Conservation (phyloP, 2,888 invertebrate genomes). For the Matsumyia berberina region DNA sequence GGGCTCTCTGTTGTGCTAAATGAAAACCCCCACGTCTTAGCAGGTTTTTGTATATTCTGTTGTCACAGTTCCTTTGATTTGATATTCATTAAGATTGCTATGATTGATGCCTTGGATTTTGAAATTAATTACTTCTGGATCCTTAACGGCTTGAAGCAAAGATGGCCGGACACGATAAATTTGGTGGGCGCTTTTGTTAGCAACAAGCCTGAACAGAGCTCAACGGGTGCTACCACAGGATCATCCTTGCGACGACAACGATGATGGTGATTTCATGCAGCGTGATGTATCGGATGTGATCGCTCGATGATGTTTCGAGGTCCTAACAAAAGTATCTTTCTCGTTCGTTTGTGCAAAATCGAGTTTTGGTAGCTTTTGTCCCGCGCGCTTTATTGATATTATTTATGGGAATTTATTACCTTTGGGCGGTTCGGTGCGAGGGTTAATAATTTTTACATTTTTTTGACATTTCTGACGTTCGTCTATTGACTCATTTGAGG, state of each 20-base stretch:
- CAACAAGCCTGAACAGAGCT: background rate
- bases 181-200: slow-evolving; percentile 45
- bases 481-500: slow-evolving; percentile 58
- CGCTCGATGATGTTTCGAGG: slow-evolving; percentile 69
- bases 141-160: slow-evolving; percentile 42
- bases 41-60: slow-evolving; percentile 28
- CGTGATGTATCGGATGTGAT: slow-evolving; percentile 72
- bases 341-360: slow-evolving; percentile 40
- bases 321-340: slow-evolving; percentile 67
- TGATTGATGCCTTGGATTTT: slow-evolving; percentile 68
- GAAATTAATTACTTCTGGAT: slow-evolving; percentile 58
- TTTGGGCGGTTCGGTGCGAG: slow-evolving; percentile 58
- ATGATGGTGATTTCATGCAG: slow-evolving; percentile 69
- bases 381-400: slow-evolving; percentile 43
- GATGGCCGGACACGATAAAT: slow-evolving; percentile 60
- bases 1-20: slow-evolving; percentile 52
- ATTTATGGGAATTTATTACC: slow-evolving; percentile 70
- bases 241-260: slow-evolving; percentile 1
- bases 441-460: slow-evolving; percentile 52
- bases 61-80: slow-evolving; percentile 68
- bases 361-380: slow-evolving; percentile 51
- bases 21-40: slow-evolving; percentile 66
- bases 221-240: slow-evolving; percentile 9
- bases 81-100: slow-evolving; percentile 75
- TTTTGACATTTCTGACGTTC: slow-evolving; percentile 61